These are phyloP conservation scores for Dendrolimus houi DNA, from an alignment of 2,888 invertebrate species.

Conservation along the genomic window DNA sequence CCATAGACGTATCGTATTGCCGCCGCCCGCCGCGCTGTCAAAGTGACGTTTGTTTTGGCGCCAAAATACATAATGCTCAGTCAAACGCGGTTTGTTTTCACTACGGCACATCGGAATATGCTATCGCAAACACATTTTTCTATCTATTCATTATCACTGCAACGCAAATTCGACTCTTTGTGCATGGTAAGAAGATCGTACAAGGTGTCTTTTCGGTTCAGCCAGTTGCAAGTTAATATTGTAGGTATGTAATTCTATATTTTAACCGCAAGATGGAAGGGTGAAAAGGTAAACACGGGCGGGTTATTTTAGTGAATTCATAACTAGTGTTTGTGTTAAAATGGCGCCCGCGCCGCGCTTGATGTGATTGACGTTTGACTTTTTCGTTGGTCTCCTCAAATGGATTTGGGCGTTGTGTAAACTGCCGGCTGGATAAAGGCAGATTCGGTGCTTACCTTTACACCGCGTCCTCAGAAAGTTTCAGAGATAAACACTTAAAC, in stretches of 20 bases:
- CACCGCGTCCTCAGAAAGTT: not conserved
- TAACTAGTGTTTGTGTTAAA: conserved; percentile 51
- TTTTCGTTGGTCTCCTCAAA: conserved; percentile 27
- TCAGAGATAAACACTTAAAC: no score
- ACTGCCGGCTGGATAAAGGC: not conserved
- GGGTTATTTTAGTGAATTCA: conserved; percentile 71
- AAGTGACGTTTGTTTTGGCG: conserved; percentile 75
- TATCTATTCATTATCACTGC: conserved; percentile 10
- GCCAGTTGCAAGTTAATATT: conserved; percentile 25
- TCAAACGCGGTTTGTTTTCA: conserved; percentile 70
- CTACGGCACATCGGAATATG: conserved; percentile 65
- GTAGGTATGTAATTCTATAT: conserved; percentile 69
- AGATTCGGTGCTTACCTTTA: not conserved
- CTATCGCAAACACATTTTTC: conserved; percentile 36
- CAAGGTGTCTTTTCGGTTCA: conserved; percentile 11
- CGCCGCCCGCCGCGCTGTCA: conserved; percentile 74
- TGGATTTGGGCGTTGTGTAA: conserved; percentile 14
- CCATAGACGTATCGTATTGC: conserved; percentile 62
- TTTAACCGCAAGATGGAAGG: conserved; percentile 69
- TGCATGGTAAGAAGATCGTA: conserved; percentile 8
- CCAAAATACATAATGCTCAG: conserved; percentile 74
- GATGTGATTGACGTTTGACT: conserved; percentile 58
- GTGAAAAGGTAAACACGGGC: conserved; percentile 70
- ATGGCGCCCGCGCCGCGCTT: conserved; percentile 60
- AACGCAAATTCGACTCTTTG: conserved; percentile 26